Evolutionary conservation across 2,797 vertebrate genomes (phyloP).

Genomic region (Sardinella longiceps): DNA sequence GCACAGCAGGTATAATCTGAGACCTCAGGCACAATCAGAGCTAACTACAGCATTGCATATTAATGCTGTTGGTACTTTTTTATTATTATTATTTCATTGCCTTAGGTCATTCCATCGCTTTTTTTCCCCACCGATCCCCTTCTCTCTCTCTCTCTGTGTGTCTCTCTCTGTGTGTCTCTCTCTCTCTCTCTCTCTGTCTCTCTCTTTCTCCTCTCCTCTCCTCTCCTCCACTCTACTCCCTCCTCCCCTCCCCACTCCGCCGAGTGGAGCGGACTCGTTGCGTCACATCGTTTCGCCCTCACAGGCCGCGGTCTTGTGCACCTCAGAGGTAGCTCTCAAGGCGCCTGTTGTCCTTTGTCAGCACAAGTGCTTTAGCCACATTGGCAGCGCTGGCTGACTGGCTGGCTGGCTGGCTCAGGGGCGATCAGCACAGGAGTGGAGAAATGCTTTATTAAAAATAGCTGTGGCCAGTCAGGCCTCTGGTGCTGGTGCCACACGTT

Average conservation of each 20-base stretch:
- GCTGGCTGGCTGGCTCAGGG: slow-evolving; percentile 55
- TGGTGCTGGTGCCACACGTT: slow-evolving; percentile 38
- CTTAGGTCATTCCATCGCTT: slow-evolving; percentile 22
- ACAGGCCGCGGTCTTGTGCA: slow-evolving; percentile 32
- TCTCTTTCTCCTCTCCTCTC: too few relatives aligned
- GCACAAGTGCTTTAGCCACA: slow-evolving; percentile 48
- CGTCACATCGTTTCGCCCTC: slow-evolving; percentile 37
- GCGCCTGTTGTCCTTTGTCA: slow-evolving; percentile 60
- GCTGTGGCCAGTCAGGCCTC: slow-evolving; percentile 2
- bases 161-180: too few relatives aligned
- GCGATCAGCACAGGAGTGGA: slow-evolving; percentile 38
- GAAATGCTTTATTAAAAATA: slow-evolving; percentile 53
- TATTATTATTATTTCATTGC: slow-evolving; percentile 15
- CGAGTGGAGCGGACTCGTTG: neutral
- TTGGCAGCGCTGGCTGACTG: slow-evolving; percentile 58
- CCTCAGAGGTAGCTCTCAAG: slow-evolving; percentile 46
- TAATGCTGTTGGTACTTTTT: slow-evolving; percentile 14
- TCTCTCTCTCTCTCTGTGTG: neutral
- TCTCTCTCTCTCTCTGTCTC: too few relatives aligned
- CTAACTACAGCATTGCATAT: slow-evolving; percentile 20
- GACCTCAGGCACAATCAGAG: slow-evolving; percentile 24
- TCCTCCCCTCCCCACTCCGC: neutral
- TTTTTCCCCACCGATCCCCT: neutral
- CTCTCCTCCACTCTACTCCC: neutral
- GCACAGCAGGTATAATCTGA: slow-evolving; percentile 16